Base-by-base conservation (phyloP, 2,113 vertebrate species). In the Crocuta crocuta region DNA sequence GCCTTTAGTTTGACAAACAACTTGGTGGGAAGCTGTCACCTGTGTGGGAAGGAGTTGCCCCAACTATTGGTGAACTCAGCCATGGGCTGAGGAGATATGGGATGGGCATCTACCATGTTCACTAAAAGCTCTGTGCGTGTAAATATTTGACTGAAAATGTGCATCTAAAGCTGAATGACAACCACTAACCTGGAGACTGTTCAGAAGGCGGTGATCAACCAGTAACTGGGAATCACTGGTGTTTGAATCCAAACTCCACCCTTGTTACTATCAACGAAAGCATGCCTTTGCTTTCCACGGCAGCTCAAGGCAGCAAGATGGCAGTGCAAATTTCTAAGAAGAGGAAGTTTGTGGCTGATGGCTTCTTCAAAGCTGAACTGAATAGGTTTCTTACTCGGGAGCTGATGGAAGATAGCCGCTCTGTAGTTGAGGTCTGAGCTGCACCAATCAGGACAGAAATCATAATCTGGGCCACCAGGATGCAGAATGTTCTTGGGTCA, bases 241-340 rank as follows among this genome's bases (percentile, higher is more conserved):
- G 4, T 55, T 33, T 78, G 12, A 80, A 66, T 79, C 6, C 63
- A 24, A 19, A 50, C 13, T 26, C 55, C n/a, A 53, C 68, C n/a
- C 50, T 43, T 73, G n/a, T 71, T 39, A 61, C 33, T 58, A 88
- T 23, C 35, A 39, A 5, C 17, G 35, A 94, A 24, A 74, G 33
- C 65, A 15, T 13, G 2, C 7, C 10, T 13, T 7, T 26, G 65
- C 63, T 28, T 76, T 43, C 4, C 3, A 11, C 0, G 1, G 24
- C 0, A 1, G 39, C 39, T 39, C 73, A 15, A 0, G 15, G 24
- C 39, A 2, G 74, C 43, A 78, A 48, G 74, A 17, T 48, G 43
- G 43, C 7, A 0, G 26, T 9, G 26, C 39, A 45, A 13, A 48
- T 48, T 78, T 78, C 26, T 43, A 48, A 28, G 74, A 48, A 78